A percentile compares a stretch with the other conserved stretches of the same genome.
These are phyloP conservation scores for Brachionus angularis DNA, from an alignment of 1,140 invertebrate species.

Conservation along the genomic window DNA sequence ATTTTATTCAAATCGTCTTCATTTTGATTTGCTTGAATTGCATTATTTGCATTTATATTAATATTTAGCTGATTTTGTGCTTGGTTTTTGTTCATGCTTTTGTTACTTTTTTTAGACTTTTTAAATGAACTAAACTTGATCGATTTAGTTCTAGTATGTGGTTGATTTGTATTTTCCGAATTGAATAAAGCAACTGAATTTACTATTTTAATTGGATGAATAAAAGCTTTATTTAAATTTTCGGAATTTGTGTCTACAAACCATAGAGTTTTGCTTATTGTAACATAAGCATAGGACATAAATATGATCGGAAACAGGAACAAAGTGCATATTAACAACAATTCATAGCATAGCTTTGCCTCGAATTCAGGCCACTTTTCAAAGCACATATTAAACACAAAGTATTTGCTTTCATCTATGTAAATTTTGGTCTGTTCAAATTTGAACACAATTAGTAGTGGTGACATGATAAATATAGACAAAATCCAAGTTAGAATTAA, in stretches of 20 bases:
- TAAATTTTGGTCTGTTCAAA: conserved; percentile 16
- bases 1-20: no score
- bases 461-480: conserved; percentile 24
- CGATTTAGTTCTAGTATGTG: neutral
- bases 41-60: no score
- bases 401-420: neutral
- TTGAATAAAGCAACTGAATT: neutral
- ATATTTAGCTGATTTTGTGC: no score
- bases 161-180: neutral
- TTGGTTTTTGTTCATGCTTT: no score
- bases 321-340: conserved; percentile 3
- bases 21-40: no score
- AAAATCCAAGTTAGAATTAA: conserved; percentile 8
- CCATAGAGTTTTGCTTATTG: conserved; percentile 25
- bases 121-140: no score
- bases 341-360: conserved; percentile 21
- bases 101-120: no score
- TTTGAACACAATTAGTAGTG: conserved; percentile 18
- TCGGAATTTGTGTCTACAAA: conserved; percentile 6
- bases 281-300: conserved; percentile 31
- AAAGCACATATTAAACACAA: conserved; percentile 29
- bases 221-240: neutral
- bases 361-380: conserved; percentile 34
- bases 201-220: neutral
- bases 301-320: conserved; percentile 40